Base-by-base conservation (phyloP, 2,888 invertebrate genomes). In the Caenorhabditis drosophilae region DNA sequence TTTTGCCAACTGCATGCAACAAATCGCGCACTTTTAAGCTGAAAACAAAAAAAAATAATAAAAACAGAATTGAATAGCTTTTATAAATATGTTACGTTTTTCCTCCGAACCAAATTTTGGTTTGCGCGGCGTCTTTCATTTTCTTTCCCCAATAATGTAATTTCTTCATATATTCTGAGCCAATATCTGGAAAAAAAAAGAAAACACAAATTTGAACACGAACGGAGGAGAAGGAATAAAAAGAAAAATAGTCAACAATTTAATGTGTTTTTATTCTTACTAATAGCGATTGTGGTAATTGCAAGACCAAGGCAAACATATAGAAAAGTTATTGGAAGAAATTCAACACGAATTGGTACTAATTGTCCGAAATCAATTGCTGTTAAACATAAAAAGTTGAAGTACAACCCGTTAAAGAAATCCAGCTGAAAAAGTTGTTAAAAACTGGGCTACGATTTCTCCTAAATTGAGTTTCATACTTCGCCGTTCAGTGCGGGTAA, bases 261-360 rank as follows among this genome's bases (percentile, higher is more conserved):
- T n/a, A n/a, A n/a, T n/a, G n/a, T n/a, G n/a, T n/a, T n/a, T n/a
- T n/a, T n/a, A n/a, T n/a, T n/a, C 64, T 48, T n/a, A 71, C 75
- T 73, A 18, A 82, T 82, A 4, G 82, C 82, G 42, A 82, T 80
- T 2, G 82, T 82, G 7, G 82, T 82, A 38, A 82, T 82, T 9
- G 81, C 82, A 35, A 82, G 41, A n/a, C 82, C 82, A 25, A 82
- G 59, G 47, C 82, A 82, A 4, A 82, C 81, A 60, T 82, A 82
- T 6, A 81, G 56, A 52, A 82, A 82, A 4, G 82, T 82, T 18
- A 82, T 80, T 2, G 82, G 82, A 27, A 82, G 62, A 45, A 78
- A 78, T 15, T 68, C 78, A 9, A 79, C 75, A 50, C 81, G 57
- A 20, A 72, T 68, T 6, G 82, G 82, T 1, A 82, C 82, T 12